Base-by-base conservation (phyloP, 2,888 invertebrate species). In the Zelleria hepariella region DNA sequence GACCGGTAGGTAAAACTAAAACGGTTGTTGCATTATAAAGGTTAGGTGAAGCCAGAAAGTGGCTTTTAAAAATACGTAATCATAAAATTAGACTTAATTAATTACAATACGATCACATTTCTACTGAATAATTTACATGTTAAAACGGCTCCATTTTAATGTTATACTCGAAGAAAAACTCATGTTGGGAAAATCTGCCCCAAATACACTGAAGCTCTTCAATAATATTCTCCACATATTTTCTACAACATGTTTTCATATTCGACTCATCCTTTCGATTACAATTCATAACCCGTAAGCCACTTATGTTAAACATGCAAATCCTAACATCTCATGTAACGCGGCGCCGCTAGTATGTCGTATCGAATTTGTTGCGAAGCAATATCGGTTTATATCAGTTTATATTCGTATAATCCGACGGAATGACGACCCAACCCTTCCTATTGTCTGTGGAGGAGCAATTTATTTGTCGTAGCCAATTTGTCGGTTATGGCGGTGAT, bases 381-480 rank as follows among this genome's bases (percentile, higher is more conserved):
- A 54, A 18, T 54, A 54, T 54, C 24, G 25, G 21, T 20, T 26
- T 26, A 54, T 54, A 54, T 54, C n/a, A 18, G 54, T 26, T 54
- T 26, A 54, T 26, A 25, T 26, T 54, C 7, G 15, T 66, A 67
- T 72, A 72, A 71, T 73, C 70, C 72, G 60, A 62, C 66, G 61
- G 67, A 72, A 69, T 68, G 66, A 75, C 65, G 64, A 68, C 70
- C 77, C 81, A 80, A 83, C 85, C 86, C 84, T 80, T 79, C 66
- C 73, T 74, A 73, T 71, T 69, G 69, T 67, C 61, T 64, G 72
- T 72, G 67, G 73, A 76, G 72, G 69, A 68, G 69, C 80, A 84
- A 82, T 85, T 82, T 79, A 82, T 85, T 79, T 75, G 73, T 78
- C 80, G 73, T 75, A 72, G 73, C 76, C 73, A 75, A 67, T 75